Evolutionary conservation across 2,113 vertebrate species (phyloP).

Genomic region (Uropsilus gracilis): DNA sequence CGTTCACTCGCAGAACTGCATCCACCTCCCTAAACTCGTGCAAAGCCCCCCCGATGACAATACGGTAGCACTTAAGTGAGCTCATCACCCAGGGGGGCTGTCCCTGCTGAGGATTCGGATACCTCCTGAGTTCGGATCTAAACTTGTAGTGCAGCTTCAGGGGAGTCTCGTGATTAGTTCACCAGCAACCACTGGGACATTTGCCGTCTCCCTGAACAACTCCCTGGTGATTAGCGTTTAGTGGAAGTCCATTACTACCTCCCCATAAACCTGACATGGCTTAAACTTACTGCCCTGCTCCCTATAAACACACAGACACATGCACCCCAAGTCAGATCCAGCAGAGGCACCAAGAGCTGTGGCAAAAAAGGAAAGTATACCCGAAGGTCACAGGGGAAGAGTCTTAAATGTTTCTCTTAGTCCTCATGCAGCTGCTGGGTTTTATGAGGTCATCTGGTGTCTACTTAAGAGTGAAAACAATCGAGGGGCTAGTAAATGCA

Average conservation of each 20-base stretch:
- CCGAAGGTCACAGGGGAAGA: slow-evolving; percentile 53
- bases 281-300: slow-evolving; percentile 64
- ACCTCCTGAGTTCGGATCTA: slow-evolving; percentile 82
- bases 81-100: slow-evolving; percentile 66
- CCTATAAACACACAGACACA: background rate
- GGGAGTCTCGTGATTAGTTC: slow-evolving; percentile 85
- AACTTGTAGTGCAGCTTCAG: slow-evolving; percentile 80
- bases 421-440: too few relatives aligned
- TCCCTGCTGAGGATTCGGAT: slow-evolving; percentile 76
- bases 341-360: slow-evolving; percentile 51
- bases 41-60: slow-evolving; percentile 42
- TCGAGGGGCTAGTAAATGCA: slow-evolving; percentile 81
- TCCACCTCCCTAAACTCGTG: slow-evolving; percentile 46
- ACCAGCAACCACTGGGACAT: slow-evolving; percentile 87
- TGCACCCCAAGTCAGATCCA: slow-evolving; percentile 44
- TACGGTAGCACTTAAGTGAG: slow-evolving; percentile 50
- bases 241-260: slow-evolving; percentile 85
- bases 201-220: slow-evolving; percentile 84
- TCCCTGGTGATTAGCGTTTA: slow-evolving; percentile 88
- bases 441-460: background rate
- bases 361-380: slow-evolving; percentile 70
- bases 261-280: slow-evolving; percentile 81
- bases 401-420: slow-evolving; percentile 64
- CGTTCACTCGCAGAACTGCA: slow-evolving; percentile 46
- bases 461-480: slow-evolving; percentile 49